A percentile compares a stretch with the other conserved stretches of the same genome.
These are phyloP conservation scores for Acanthis flammea DNA, from an alignment of 2,797 vertebrate genomes.

Conservation along the genomic window DNA sequence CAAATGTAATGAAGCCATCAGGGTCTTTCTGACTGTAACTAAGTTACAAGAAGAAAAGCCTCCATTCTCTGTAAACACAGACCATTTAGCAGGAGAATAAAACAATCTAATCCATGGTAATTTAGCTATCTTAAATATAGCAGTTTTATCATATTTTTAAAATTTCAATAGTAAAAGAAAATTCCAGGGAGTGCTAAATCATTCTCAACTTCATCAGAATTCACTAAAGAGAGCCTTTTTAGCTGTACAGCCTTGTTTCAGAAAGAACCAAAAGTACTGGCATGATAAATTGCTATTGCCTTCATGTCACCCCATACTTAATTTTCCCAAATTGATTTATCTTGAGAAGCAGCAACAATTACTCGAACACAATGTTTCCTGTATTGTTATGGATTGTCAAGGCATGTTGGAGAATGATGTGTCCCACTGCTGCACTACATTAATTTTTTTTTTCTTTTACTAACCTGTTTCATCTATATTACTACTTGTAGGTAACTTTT, in stretches of 20 bases:
- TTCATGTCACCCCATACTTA: constrained; percentile 1
- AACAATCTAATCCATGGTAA: not conserved
- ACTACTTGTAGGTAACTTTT: not conserved
- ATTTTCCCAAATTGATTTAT: constrained; percentile 35
- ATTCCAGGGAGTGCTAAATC: not conserved
- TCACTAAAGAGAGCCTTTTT: not conserved
- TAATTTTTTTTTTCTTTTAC: not conserved
- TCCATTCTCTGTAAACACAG: not conserved
- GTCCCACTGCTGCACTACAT: not conserved
- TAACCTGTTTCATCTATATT: not conserved
- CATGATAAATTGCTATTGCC: constrained; percentile 18
- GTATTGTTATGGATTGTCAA: not conserved
- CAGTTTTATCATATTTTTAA: not conserved
- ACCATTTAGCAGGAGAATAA: not conserved
- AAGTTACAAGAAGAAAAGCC: not conserved
- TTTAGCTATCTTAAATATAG: not conserved
- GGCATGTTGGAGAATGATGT: not conserved
- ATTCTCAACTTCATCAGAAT: constrained; percentile 2
- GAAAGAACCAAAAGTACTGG: not conserved
- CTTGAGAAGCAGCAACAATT: constrained; percentile 2
- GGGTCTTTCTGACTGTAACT: constrained; percentile 12
- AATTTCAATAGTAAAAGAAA: not conserved
- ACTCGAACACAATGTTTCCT: not conserved
- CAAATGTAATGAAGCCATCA: not conserved
- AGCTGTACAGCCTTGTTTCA: not conserved